These are phyloP conservation scores for Bagarius yarrelli DNA, from an alignment of 2,113 vertebrate species.

Conservation along the genomic window DNA sequence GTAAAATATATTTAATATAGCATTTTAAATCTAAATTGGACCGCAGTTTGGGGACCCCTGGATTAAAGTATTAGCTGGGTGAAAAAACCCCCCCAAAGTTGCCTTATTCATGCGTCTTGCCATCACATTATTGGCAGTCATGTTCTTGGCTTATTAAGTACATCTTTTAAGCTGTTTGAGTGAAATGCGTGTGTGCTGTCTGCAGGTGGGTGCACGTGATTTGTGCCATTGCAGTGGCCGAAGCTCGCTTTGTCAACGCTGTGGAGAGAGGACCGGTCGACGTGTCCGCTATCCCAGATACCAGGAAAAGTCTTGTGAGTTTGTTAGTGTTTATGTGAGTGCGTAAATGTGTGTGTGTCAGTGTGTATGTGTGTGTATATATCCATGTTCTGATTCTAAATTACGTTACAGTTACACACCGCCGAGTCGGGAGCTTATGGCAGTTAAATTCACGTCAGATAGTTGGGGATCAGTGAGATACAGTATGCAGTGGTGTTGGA, in stretches of 20 bases:
- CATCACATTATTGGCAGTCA: background rate
- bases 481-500: background rate
- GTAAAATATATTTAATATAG: too few species aligned
- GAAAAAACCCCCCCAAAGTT: too few species aligned
- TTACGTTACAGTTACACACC: background rate
- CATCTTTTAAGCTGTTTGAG: background rate
- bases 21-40: too few species aligned
- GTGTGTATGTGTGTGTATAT: too few species aligned
- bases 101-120: background rate
- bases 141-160: background rate
- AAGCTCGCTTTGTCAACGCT: constrained; percentile 85
- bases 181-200: constrained; percentile 2
- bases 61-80: background rate
- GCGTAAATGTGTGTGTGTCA: background rate
- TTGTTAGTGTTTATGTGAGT: background rate
- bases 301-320: constrained; percentile 88
- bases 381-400: background rate
- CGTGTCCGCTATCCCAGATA: constrained; percentile 84
- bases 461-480: background rate
- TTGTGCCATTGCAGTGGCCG: constrained; percentile 89
- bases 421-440: background rate
- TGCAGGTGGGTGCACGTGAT: constrained; percentile 92
- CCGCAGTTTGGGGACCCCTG: background rate
- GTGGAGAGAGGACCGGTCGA: constrained; percentile 90
- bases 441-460: background rate